phyloP scores from a whole-genome alignment of 2,113 vertebrate genomes.

The Chlamydotis undulata region DNA sequence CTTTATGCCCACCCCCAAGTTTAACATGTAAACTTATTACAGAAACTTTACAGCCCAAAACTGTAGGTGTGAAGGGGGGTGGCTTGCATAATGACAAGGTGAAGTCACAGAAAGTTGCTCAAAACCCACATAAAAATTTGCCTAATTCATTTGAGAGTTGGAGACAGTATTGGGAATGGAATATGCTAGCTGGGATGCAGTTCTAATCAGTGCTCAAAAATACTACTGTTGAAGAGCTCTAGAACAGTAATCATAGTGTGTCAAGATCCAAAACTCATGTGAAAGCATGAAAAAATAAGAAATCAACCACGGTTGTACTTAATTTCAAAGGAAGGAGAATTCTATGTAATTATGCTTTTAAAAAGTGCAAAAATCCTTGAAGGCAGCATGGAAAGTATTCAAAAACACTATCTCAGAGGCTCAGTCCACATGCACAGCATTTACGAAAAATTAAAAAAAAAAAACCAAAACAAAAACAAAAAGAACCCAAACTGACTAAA shows the following conservation, averaged over 20 bases:
- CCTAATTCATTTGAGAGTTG: constrained; percentile 50
- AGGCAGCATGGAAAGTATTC: background rate
- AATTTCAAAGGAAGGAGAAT: background rate
- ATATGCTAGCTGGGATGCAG: background rate
- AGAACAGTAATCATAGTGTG: background rate
- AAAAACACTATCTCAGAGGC: background rate
- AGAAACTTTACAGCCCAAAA: constrained; percentile 48
- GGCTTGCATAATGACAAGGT: constrained; percentile 61
- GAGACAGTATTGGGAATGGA: constrained; percentile 14
- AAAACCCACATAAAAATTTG: constrained; percentile 60
- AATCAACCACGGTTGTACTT: background rate
- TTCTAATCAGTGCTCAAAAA: constrained; percentile 34
- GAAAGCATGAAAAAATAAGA: constrained; percentile 19
- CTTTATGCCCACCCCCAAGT: constrained; percentile 19
- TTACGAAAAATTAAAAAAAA: background rate
- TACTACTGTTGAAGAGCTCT: constrained; percentile 42
- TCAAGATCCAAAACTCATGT: background rate
- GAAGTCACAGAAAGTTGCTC: constrained; percentile 59
- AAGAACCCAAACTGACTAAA: background rate
- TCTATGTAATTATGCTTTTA: constrained; percentile 24
- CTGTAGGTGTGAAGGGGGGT: constrained; percentile 57
- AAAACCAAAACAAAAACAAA: background rate
- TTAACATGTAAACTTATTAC: constrained; percentile 32
- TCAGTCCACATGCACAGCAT: background rate
- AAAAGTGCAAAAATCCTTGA: constrained; percentile 33